Base-by-base conservation (phyloP, 2,888 invertebrate species). In the Epinotia ramella region DNA sequence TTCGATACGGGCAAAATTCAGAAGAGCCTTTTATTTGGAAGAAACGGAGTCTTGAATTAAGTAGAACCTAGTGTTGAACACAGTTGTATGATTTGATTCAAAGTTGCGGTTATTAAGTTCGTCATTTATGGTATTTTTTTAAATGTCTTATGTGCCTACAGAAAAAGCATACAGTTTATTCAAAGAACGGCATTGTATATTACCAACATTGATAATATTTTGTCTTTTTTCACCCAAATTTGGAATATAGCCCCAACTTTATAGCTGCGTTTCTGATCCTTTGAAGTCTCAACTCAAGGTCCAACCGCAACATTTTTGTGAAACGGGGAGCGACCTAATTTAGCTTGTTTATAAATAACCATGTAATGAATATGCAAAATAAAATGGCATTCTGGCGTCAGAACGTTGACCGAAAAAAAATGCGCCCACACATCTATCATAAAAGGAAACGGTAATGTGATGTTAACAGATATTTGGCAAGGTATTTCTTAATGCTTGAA, bases 391-490 rank as follows among this genome's bases (percentile, higher is more conserved):
- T 59, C 33, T 49, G 65, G 16, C 75, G 75, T 40, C 33, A 65
- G 46, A 44, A n/a, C 20, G 16, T 57, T 68, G 75, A 20, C 33
- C 66, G 40, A 63, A 57, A 18, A 49, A 60, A 65, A 75, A 13
- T 75, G 74, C 65, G 74, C 44, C 71, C n/a, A n/a, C n/a, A n/a
- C n/a, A n/a, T 56, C 56, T 72, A n/a, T 66, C 76, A 62, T 76
- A 63, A 76, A 76, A 76, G 76, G 76, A 76, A 72, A 63, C 62
- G 62, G 65, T 71, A 56, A 71, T 63, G 71, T 75, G 64, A 49
- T 60, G 33, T 63, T 71, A 53, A 57, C 46, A 63, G 60, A 62
- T 66, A 76, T 76, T 76, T 63, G 28, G 71, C 62, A 76, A 76
- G 62, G 33, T 59, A 72, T 76, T 76, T 76, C 76, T 76, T 56